phyloP scores from a whole-genome alignment of 2,888 invertebrate species.

The Erynnis tages region DNA sequence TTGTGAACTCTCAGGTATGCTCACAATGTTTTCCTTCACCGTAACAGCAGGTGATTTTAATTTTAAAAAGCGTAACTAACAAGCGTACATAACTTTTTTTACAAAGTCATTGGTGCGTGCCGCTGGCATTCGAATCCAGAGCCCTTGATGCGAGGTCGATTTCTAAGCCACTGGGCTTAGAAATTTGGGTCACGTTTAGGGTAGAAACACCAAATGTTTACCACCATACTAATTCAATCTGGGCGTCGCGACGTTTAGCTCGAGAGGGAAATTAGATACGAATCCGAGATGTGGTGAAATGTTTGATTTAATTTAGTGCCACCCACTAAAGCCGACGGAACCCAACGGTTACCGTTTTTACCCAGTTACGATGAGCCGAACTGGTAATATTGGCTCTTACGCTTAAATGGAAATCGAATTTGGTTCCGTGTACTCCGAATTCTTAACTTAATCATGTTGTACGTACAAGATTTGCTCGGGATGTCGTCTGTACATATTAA shows the following conservation, averaged over 20 bases:
- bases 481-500: too few relatives aligned
- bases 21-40: too few relatives aligned
- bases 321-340: constrained; percentile 5
- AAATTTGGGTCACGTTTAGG: too few relatives aligned
- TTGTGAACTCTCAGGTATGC: too few relatives aligned
- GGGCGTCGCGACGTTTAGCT: constrained; percentile 59
- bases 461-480: too few relatives aligned
- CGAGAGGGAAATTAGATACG: constrained; percentile 66
- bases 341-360: constrained; percentile 21
- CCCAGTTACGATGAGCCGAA: constrained; percentile 4
- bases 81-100: too few relatives aligned
- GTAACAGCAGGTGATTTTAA: too few relatives aligned
- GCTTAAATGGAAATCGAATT: background rate
- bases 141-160: too few relatives aligned
- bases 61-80: too few relatives aligned
- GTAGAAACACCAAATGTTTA: constrained; percentile 41
- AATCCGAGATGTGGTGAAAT: constrained; percentile 49
- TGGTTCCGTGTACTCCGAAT: background rate
- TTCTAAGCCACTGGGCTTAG: too few relatives aligned
- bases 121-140: too few relatives aligned
- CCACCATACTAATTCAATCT: constrained; percentile 57
- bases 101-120: too few relatives aligned
- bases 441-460: background rate
- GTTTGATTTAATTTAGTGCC: constrained; percentile 63
- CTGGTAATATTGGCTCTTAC: constrained; percentile 1